Evolutionary conservation across 1,140 invertebrate genomes (phyloP).

Genomic region (Drosophila novamexicana): DNA sequence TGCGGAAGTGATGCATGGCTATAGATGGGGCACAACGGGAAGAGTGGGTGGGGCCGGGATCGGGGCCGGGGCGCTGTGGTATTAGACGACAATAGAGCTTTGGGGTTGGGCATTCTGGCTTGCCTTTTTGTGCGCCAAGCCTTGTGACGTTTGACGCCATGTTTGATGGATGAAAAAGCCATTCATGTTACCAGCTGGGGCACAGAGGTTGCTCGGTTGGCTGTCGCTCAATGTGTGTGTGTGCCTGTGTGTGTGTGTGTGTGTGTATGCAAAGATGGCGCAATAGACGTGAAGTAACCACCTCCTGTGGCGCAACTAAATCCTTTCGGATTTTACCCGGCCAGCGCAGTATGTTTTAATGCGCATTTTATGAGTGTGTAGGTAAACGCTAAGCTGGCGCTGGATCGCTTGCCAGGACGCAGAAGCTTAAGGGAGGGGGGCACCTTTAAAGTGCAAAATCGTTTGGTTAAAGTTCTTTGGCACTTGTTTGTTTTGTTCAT

Average conservation of each 20-base stretch:
- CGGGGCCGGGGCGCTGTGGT: constrained; percentile 61
- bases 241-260: constrained; percentile 22
- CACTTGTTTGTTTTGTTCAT: constrained; percentile 34
- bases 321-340: constrained; percentile 75
- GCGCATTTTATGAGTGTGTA: constrained; percentile 81
- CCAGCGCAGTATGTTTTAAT: constrained; percentile 78
- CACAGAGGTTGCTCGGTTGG: constrained; percentile 66
- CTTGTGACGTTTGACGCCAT: constrained; percentile 83
- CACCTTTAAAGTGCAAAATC: constrained; percentile 64
- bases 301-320: constrained; percentile 79
- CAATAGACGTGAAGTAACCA: constrained; percentile 79
- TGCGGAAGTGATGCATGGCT: constrained; percentile 82
- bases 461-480: constrained; percentile 71
- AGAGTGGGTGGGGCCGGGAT: constrained; percentile 12
- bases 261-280: constrained; percentile 77
- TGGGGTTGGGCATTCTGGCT: constrained; percentile 41
- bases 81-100: constrained; percentile 82
- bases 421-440: not conserved
- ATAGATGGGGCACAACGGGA: constrained; percentile 34
- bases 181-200: constrained; percentile 82
- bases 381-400: constrained; percentile 40
- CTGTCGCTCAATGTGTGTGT: constrained; percentile 22
- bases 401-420: constrained; percentile 13
- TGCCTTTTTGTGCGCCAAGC: constrained; percentile 75
- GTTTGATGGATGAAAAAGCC: constrained; percentile 83